Evolutionary conservation across 2,797 vertebrate genomes (phyloP), one percentile per base, ranked within the genome.

Genomic region (Molothrus ater): DNA sequence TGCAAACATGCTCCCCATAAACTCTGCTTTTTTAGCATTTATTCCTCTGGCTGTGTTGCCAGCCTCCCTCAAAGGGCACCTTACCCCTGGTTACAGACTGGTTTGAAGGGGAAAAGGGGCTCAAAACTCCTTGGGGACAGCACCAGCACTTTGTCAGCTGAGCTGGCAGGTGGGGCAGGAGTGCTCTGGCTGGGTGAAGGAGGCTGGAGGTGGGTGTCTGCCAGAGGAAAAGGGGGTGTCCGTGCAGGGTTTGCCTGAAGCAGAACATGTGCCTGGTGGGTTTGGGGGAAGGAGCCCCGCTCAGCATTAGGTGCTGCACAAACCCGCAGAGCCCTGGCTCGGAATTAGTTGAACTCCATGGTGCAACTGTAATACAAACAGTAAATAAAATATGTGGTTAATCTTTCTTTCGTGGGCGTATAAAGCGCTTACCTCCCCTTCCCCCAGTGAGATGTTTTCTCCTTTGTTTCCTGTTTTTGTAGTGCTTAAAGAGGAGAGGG

Each of bases 401-500:
- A 94, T 96, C 88, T 97, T 92, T 91, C 80, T 96, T 94, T 88
- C 38, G 86, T 95, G 88, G 95, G 94, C 53, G 93, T 96, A 86
- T 92, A 91, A 94, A 93, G 83, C 20, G 34, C 94, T 95, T 96
- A 95, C 91, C 92, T 95, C 83, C 86, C 91, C 95, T 90, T 92
- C 94, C 95, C 93, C 95, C 89, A 34, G 15, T 90, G 92, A 96
- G 95, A 96, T 95, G 90, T 96, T 96, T 97, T 97, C 95, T 93
- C 95, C 96, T 97, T 97, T 96, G 96, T 96, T 97, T 96, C 95
- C 96, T 97, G 96, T 96, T 97, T 96, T 97, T 88, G 85, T 92
- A 95, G 91, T 0, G 14, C 87, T 95, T 91, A 83, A 87, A 93
- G 84, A 75, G 72, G 71, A 53, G 57, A 17, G 36, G 80, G 8